phyloP scores from a whole-genome alignment of 2,888 invertebrate genomes.

The Patella caerulea region DNA sequence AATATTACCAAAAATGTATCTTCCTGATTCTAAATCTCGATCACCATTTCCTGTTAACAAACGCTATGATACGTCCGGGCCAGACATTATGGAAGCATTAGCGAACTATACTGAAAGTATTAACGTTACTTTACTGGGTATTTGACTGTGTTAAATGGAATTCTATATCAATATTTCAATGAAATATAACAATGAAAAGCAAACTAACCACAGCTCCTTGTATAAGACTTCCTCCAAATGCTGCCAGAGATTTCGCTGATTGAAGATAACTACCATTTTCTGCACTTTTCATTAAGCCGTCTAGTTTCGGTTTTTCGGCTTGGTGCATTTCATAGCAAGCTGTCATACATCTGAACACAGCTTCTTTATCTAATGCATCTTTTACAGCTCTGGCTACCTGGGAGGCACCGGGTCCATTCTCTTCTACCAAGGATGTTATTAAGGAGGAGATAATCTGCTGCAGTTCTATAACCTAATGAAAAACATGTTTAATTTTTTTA shows the following conservation, averaged over 20 bases:
- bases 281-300: constrained; percentile 47
- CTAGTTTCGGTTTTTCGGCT: constrained; percentile 56
- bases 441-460: constrained; percentile 64
- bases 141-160: neutral
- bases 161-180: neutral
- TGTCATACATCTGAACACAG: constrained; percentile 67
- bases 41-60: too few species aligned
- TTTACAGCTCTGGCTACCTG: constrained; percentile 71
- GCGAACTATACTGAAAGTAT: too few species aligned
- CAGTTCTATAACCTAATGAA: constrained; percentile 58
- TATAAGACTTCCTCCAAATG: constrained; percentile 58
- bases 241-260: constrained; percentile 63
- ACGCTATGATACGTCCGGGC: too few species aligned
- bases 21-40: too few species aligned
- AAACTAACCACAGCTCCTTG: constrained; percentile 59
- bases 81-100: too few species aligned
- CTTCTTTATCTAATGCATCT: constrained; percentile 70
- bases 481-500: neutral
- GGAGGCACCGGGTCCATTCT: constrained; percentile 69
- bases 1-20: too few species aligned
- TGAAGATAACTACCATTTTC: constrained; percentile 52
- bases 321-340: constrained; percentile 67
- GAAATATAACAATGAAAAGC: neutral
- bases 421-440: constrained; percentile 69
- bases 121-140: neutral